phyloP scores from a whole-genome alignment of 2,113 vertebrate species.

The Xenopus laevis region DNA sequence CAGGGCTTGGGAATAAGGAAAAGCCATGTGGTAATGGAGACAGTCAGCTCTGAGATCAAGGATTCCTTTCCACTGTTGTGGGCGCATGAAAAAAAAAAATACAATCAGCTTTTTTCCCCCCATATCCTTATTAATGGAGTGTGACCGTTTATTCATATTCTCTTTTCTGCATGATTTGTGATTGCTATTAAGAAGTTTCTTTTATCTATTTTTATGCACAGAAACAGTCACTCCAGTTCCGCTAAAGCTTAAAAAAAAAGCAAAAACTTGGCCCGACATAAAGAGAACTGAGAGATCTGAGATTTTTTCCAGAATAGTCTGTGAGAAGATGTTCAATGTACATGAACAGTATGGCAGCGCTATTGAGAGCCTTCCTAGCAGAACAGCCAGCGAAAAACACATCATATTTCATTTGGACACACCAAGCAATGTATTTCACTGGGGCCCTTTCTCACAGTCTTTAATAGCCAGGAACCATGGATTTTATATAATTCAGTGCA shows the following conservation, averaged over 20 bases:
- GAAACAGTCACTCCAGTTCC: conserved; percentile 35
- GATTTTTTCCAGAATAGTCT: conserved; percentile 38
- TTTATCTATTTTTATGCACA: conserved; percentile 40
- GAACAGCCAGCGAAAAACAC: conserved; percentile 11
- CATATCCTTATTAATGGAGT: conserved; percentile 22
- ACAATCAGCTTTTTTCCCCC: not conserved
- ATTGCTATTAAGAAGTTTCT: conserved; percentile 33
- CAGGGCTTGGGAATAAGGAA: no score
- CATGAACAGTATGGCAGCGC: not conserved
- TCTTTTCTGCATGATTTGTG: conserved; percentile 37
- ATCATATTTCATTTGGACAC: not conserved
- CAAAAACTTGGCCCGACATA: conserved; percentile 36
- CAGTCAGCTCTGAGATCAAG: no score
- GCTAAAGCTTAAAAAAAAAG: conserved; percentile 1
- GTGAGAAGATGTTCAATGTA: conserved; percentile 19
- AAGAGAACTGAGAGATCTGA: conserved; percentile 21
- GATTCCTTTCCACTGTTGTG: not conserved
- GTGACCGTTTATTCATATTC: conserved; percentile 32
- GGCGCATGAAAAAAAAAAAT: not conserved
- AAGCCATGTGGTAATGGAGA: no score
- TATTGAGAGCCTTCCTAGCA: conserved; percentile 14
- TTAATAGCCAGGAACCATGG: no score
- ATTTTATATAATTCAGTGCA: no score
- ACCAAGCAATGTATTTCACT: no score
- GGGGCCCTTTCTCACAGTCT: no score